Base-by-base conservation (phyloP, 2,888 invertebrate species). In the Nemoura dubitans region DNA sequence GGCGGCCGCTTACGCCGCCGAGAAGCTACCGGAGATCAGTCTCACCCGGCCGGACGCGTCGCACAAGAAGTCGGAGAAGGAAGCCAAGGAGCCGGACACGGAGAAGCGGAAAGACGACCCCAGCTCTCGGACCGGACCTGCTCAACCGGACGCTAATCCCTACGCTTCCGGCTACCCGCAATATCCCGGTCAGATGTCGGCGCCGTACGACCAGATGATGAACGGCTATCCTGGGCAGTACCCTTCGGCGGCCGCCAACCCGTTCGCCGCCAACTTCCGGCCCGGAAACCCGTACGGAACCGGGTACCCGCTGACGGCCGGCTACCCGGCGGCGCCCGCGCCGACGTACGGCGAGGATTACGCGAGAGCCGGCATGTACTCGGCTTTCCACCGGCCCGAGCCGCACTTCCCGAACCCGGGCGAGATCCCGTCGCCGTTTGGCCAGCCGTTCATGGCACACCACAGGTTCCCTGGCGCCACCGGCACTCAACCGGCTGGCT, bases 361-460 rank as follows among this genome's bases (percentile, higher is more conserved):
- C 85, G 88, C 88, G 0, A 86, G 89, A 42, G 87, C 88, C 30
- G 88, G 88, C 21, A 88, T 88, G 88, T 89, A 89, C 85, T 88
- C 88, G 86, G 89, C 89, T 76, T 89, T 89, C 87, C 89, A 89
- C 83, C 86, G 89, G 26, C 89, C 89, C n/a, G 89, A 89, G 77
- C 89, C 89, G 76, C 88, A 88, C 84, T 88, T 86, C 59, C 86
- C 86, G 42, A 78, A 86, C 21, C 83, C 88, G n/a, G 81, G 59
- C 28, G 86, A 83, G 14, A 14, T 78, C n/a, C 27, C 85, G 6
- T 36, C 87, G n/a, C 86, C 83, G 6, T 86, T 86, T 77, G 76
- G 82, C 27, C 29, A 81, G 26, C 82, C 87, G 26, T 21, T 83
- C 59, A 25, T 28, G 78, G 82, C 86, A 29, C 80, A 85, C 43